Percentiles rank a stretch among this genome's conserved stretches.
Evolutionary conservation across 2,888 invertebrate species (phyloP).

Genomic region (Spodoptera exigua): DNA sequence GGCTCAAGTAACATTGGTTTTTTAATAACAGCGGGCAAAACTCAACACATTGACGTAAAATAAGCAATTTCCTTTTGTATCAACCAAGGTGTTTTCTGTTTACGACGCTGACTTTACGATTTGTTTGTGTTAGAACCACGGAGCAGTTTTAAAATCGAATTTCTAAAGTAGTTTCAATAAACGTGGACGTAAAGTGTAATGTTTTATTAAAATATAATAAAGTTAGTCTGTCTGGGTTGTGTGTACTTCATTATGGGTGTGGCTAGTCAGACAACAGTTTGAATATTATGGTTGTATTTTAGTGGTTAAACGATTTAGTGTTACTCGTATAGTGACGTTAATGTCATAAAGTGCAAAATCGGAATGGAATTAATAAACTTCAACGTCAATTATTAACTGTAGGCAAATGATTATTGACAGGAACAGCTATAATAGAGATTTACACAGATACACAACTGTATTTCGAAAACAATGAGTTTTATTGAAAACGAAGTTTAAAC

Average conservation of each 20-base stretch:
- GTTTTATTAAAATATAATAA: conserved; percentile 54
- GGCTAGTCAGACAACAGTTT: too few species aligned
- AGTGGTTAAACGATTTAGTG: too few species aligned
- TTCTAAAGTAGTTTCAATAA: conserved; percentile 74
- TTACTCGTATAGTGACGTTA: too few species aligned
- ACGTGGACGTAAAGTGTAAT: conserved; percentile 63
- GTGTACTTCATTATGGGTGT: conserved; percentile 4
- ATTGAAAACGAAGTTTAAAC: too few species aligned
- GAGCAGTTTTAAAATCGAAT: conserved; percentile 78
- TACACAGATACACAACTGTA: too few species aligned
- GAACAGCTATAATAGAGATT: too few species aligned
- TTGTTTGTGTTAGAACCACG: conserved; percentile 77
- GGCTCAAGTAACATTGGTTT: conserved; percentile 19
- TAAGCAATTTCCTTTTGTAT: conserved; percentile 88
- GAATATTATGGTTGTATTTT: too few species aligned
- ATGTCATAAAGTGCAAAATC: too few species aligned
- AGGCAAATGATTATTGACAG: too few species aligned
- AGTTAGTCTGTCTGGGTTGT: conserved; percentile 47
- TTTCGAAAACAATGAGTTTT: too few species aligned
- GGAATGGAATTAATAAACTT: too few species aligned
- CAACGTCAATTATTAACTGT: too few species aligned
- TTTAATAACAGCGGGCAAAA: conserved; percentile 77
- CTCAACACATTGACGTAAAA: conserved; percentile 83
- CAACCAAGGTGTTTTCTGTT: conserved; percentile 83
- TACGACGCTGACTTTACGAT: conserved; percentile 84